Evolutionary conservation across 1,140 invertebrate species (phyloP).

Genomic region (Hylaeus volcanicus): DNA sequence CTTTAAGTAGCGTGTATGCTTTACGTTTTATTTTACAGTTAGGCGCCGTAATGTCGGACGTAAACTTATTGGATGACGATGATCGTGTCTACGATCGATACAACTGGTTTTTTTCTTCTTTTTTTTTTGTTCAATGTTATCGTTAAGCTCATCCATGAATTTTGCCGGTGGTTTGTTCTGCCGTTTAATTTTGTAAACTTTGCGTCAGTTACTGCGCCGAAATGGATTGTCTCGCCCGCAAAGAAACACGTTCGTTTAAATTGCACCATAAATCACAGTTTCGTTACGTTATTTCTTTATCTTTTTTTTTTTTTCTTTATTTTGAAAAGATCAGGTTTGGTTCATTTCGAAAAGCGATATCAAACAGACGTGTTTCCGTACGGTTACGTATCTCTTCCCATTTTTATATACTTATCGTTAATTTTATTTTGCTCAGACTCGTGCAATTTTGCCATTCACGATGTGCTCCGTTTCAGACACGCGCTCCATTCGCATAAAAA

Average conservation of each 20-base stretch:
- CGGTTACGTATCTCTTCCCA: neutral
- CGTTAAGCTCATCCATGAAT: neutral
- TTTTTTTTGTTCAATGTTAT: neutral
- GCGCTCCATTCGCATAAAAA: slow-evolving; percentile 12
- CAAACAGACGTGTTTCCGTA: neutral
- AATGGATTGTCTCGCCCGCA: neutral
- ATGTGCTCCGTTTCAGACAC: neutral
- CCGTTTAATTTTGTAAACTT: neutral
- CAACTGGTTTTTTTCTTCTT: neutral
- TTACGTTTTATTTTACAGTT: neutral
- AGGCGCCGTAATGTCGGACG: slow-evolving; percentile 12
- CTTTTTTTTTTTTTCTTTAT: neutral
- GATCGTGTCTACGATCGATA: neutral
- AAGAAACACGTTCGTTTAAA: slow-evolving; percentile 8
- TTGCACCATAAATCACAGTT: too few species aligned
- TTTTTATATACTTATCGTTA: slow-evolving; percentile 17
- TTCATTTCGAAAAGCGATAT: neutral
- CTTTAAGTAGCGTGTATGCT: neutral
- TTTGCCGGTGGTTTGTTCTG: neutral
- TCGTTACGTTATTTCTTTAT: neutral
- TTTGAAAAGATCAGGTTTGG: neutral
- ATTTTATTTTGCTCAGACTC: slow-evolving; percentile 34
- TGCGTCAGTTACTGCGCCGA: slow-evolving; percentile 19
- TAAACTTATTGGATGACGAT: neutral
- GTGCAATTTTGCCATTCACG: slow-evolving; percentile 37